A percentile compares a stretch with the other conserved stretches of the same genome.
Conservation (phyloP, 2,888 invertebrate species). For the Fissipunctia ypsillon region DNA sequence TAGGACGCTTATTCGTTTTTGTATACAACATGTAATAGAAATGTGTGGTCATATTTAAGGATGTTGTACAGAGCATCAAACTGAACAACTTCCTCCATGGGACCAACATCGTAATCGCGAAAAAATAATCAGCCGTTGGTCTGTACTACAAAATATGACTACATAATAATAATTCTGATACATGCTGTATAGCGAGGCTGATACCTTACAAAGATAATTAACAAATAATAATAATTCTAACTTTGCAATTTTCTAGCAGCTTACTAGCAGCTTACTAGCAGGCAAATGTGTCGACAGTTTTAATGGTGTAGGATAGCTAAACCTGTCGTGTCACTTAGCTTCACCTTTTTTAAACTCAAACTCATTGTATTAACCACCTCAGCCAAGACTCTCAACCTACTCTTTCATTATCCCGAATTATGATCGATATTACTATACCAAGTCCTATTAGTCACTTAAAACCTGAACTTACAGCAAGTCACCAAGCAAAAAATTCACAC, state of each 20-base stretch:
- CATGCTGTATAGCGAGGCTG: not conserved
- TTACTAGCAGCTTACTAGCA: not conserved
- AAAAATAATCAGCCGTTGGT: not conserved
- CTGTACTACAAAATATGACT: not conserved
- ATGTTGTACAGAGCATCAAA: too few relatives aligned
- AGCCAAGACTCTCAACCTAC: not conserved
- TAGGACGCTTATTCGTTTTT: too few relatives aligned
- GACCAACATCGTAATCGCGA: too few relatives aligned
- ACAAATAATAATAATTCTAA: not conserved
- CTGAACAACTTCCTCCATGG: not conserved
- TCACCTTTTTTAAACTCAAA: not conserved
- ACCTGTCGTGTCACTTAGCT: not conserved
- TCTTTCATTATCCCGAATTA: not conserved
- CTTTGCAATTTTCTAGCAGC: not conserved
- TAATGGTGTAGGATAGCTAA: not conserved
- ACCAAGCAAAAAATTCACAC: not conserved
- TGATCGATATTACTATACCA: not conserved
- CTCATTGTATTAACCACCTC: not conserved
- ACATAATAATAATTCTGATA: not conserved
- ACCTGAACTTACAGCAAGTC: not conserved
- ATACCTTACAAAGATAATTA: not conserved
- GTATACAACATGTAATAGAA: too few relatives aligned
- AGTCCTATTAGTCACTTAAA: not conserved
- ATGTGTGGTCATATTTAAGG: not conserved
- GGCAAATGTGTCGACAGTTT: not conserved